Evolutionary conservation across 2,113 vertebrate species (phyloP), one percentile per base, ranked within the genome.

Genomic region (Chaetodon auriga): DNA sequence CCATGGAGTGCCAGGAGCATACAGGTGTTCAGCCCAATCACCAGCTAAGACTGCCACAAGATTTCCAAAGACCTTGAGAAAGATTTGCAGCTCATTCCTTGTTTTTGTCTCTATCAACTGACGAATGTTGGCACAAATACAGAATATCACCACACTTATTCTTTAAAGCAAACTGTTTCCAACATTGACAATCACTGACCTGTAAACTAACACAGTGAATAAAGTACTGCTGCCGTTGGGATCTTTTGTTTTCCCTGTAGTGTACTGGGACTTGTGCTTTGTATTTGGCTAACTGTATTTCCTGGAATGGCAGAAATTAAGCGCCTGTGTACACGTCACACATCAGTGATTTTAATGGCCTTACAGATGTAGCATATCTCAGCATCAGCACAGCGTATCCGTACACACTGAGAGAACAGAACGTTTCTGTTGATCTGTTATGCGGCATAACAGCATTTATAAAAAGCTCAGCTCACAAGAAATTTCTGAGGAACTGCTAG

Each of bases 401-500:
- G 9, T 2, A 11, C 5, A 13, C 1, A 23, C 8, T 8, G 3
- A 6, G 46, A 81, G 23, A 55, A 63, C 2, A 51, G 8, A 0
- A 21, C 11, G 0, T 75, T 64, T 66, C 63, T 70, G 10, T 48
- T 21, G 0, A 55, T 63, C 30, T 80, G 4, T 19, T 15, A 4
- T 0, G 0, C 48, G 18, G 9, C 4, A 9, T 25, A 23, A 19
- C 3, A 2, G 7, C 38, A 7, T 64, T 55, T 74, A 45, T 48
- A 43, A 63, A 68, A 71, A 74, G 18, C 49, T 14, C 10, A 15
- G 16, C 36, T 87, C 68, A 12, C 46, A 64, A 49, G 61, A 80
- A 70, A 84, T 72, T 86, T 85, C 78, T 77, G 45, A 78, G 79
- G 69, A 93, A 86, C 51, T 46, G 21, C 48, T 7, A 4, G 25